Evolutionary conservation across 2,888 invertebrate genomes (phyloP).

Genomic region (Fabriciana adippe): DNA sequence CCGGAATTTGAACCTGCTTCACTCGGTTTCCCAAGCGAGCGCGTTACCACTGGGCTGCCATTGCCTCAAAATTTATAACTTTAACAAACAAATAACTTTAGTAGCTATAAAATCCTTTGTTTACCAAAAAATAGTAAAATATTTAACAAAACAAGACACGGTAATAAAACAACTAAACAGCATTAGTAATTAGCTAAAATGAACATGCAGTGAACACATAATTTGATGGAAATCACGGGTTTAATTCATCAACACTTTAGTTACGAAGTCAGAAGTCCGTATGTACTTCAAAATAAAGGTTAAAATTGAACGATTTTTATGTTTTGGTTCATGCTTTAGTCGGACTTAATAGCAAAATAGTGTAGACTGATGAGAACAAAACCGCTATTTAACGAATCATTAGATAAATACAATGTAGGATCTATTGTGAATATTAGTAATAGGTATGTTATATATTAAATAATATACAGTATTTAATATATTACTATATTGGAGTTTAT

Average conservation of each 20-base stretch:
- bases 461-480: too few relatives aligned
- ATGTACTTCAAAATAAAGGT: not conserved
- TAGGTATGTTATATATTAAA: too few relatives aligned
- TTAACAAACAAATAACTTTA: too few relatives aligned
- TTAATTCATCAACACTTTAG: not conserved
- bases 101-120: too few relatives aligned
- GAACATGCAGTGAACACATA: slow-evolving; percentile 2
- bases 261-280: not conserved
- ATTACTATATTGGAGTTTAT: too few relatives aligned
- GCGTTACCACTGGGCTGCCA: too few relatives aligned
- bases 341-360: not conserved
- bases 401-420: not conserved
- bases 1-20: too few relatives aligned
- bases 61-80: too few relatives aligned
- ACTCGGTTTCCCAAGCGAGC: too few relatives aligned
- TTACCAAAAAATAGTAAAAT: too few relatives aligned
- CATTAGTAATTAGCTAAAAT: slow-evolving; percentile 6
- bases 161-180: slow-evolving; percentile 1
- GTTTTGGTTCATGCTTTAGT: not conserved
- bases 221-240: slow-evolving; percentile 4
- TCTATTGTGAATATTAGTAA: too few relatives aligned
- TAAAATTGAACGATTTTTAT: not conserved
- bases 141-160: not conserved
- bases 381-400: slow-evolving; percentile 2
- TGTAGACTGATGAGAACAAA: slow-evolving; percentile 1